phyloP scores from a whole-genome alignment of 1,140 invertebrate genomes.

The Drosophila kikkawai region DNA sequence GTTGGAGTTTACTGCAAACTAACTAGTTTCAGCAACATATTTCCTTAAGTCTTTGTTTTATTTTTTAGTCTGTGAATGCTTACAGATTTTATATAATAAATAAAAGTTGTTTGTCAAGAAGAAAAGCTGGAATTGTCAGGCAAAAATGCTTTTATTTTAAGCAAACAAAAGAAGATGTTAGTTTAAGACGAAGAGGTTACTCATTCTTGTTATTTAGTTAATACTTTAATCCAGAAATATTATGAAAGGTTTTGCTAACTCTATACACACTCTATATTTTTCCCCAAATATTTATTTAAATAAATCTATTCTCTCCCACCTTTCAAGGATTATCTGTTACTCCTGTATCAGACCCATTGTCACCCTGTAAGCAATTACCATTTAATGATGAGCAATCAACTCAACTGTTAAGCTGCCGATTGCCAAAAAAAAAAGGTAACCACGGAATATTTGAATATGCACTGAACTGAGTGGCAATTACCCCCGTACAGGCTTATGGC shows the following conservation, averaged over 20 bases:
- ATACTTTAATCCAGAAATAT: too few relatives aligned
- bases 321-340: background rate
- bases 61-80: background rate
- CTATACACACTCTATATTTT: too few relatives aligned
- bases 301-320: background rate
- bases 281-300: background rate
- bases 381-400: constrained; percentile 33
- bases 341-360: background rate
- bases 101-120: too few relatives aligned
- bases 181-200: too few relatives aligned
- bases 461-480: constrained; percentile 44
- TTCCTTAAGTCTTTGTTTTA: background rate
- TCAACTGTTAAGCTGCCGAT: constrained; percentile 42
- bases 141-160: too few relatives aligned
- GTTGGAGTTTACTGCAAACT: background rate
- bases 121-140: too few relatives aligned
- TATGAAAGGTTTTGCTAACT: too few relatives aligned
- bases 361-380: constrained; percentile 16
- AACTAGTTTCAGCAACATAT: background rate
- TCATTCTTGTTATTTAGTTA: too few relatives aligned
- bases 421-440: constrained; percentile 16
- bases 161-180: too few relatives aligned
- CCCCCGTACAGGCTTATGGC: constrained; percentile 37
- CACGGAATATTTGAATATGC: constrained; percentile 44
- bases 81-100: background rate